These are phyloP conservation scores for Gnathonemus echidnorhynchus DNA, from an alignment of 2,113 vertebrate species.

Conservation along the genomic window DNA sequence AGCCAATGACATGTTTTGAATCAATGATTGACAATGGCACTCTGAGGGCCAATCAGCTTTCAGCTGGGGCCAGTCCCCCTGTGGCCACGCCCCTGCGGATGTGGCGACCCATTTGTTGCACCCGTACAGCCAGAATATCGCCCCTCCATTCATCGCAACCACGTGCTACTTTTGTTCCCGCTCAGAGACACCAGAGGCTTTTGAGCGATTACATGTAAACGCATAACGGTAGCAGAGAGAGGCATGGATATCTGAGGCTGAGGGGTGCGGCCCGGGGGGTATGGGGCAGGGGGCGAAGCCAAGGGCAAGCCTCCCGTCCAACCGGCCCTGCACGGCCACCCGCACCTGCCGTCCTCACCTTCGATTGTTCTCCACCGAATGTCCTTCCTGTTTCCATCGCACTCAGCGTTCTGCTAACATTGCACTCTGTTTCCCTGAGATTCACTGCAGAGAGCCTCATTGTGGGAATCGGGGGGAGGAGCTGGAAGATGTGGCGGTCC, in stretches of 20 bases:
- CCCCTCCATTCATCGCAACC: not conserved
- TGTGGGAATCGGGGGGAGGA: not conserved
- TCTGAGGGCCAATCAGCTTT: not conserved
- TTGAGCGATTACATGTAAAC: not conserved
- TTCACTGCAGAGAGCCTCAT: not conserved
- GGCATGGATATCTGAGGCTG: not conserved
- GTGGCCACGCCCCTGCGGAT: not conserved
- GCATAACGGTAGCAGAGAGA: not conserved
- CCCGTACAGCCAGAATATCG: not conserved
- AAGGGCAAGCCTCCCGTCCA: not conserved
- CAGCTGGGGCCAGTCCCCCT: not conserved
- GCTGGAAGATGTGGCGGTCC: not conserved
- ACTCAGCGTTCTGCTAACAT: not conserved
- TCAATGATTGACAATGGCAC: not conserved
- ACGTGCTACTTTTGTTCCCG: not conserved
- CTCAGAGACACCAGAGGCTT: not conserved
- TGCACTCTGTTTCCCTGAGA: not conserved
- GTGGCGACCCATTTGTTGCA: not conserved
- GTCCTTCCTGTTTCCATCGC: not conserved
- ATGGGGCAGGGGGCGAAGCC: not conserved
- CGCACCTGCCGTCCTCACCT: not conserved
- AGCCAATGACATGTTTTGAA: not conserved
- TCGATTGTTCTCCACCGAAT: not conserved
- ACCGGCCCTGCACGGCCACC: not conserved
- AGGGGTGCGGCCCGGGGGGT: not conserved